Base-by-base conservation (phyloP, 2,888 invertebrate genomes). In the Euclidia mi region DNA sequence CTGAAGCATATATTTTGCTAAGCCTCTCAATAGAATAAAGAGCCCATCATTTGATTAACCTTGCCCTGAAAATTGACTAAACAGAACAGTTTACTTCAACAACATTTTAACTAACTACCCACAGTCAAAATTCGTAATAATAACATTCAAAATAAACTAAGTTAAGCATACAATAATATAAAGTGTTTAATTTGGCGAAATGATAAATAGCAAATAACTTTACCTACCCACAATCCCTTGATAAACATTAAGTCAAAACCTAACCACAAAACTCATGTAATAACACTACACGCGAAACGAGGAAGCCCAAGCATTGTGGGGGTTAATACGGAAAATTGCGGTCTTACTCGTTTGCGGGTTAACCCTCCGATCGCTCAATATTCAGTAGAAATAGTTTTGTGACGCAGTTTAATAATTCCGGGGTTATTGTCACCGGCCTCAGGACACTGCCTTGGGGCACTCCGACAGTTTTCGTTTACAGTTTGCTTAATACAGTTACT, bases 281-380 rank as follows among this genome's bases (percentile, higher is more conserved):
- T 48, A 55, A 44, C 49, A 44, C 15, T 45, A n/a, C 46, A 14
- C 15, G 12, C 65, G 57, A 73, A 69, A 69, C 10, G 15, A 6
- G 73, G 41, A 29, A 42, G 18, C 14, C 20, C 46, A 25, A 15
- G 40, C 25, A 49, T 68, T 65, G 73, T 51, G 55, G 61, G n/a
- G 40, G 7, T 41, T 40, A 52, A 57, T 40, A 52, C 42, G 60
- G 70, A 64, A 57, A 48, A 52, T 65, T 72, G 73, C 52, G 70
- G 43, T 12, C 18, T n/a, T 31, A 37, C 46, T 32, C 50, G 35
- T 35, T 43, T 44, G 29, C n/a, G 29, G 32, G 44, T 32, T 35
- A 48, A 32, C 51, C 51, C 44, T 38, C 43, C 37, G 38, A 51
- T 51, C 44, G 38, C 44, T 43, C 38, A 51, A 51, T 51, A 44